These are phyloP conservation scores for Abramis brama DNA, from an alignment of 2,113 vertebrate genomes.

Conservation along the genomic window DNA sequence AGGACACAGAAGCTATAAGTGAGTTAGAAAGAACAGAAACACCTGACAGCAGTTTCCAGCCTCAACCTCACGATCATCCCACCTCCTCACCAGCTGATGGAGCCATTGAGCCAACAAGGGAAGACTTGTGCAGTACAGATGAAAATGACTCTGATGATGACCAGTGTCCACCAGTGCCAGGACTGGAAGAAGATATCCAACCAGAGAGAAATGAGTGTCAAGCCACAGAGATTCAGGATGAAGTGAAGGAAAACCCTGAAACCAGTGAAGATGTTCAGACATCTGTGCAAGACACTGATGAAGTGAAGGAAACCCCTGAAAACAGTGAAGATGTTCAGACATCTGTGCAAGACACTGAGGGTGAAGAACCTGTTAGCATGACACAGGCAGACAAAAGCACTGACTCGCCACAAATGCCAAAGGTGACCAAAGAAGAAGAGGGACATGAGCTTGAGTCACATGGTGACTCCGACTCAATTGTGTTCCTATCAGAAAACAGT, in stretches of 20 bases:
- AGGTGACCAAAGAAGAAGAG: constrained; percentile 9
- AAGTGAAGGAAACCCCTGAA: not conserved
- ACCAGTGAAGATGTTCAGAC: not conserved
- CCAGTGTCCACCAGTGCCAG: constrained; percentile 1
- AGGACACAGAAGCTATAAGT: not conserved
- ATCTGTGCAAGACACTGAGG: not conserved
- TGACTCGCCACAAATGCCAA: not conserved
- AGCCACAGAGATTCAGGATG: not conserved
- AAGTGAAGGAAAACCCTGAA: not conserved
- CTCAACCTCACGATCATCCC: not conserved
- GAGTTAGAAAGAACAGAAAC: not conserved
- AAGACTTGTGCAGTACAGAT: constrained; percentile 22
- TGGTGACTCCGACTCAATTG: constrained; percentile 26
- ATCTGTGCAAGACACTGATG: not conserved
- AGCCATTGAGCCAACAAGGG: constrained; percentile 34
- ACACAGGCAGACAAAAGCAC: constrained; percentile 5
- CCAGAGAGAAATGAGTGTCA: not conserved
- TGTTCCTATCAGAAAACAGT: constrained; percentile 58
- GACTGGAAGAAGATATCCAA: not conserved
- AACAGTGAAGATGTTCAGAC: not conserved
- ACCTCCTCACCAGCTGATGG: constrained; percentile 24
- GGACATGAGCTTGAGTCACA: constrained; percentile 39
- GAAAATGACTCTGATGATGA: not conserved
- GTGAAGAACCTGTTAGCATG: not conserved
- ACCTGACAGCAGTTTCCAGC: not conserved